Evolutionary conservation across 2,888 invertebrate species (phyloP), one percentile per base, ranked within the genome.

Genomic region (Cosmopolites sordidus): DNA sequence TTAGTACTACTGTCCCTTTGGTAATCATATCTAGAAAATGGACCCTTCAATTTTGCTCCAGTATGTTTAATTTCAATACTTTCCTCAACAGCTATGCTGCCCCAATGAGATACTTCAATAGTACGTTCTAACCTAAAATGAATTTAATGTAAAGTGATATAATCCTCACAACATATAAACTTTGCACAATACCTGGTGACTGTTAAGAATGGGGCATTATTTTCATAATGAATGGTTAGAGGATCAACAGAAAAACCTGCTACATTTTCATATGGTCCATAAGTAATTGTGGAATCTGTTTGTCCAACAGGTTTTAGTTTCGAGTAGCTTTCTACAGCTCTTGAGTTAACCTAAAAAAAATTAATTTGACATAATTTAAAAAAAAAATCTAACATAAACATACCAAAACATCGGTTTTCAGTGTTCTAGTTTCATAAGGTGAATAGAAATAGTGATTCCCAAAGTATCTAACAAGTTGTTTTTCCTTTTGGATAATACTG

Each of bases 51-150:
- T 58, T 83, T 79, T 9, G 99, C 98, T 38, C 99, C 99, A 41
- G 89, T 87, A 69, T 99, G 98, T 15, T 86, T 78, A 60, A 99
- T 79, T 71, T 96, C 92, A 62, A 98, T 83, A 5, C 87, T 84
- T 72, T 99, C 99, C 71, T 98, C 96, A 1, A 99, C 82, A 16
- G 98, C 98, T 65, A 99, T 92, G 69, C 98, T 97, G 6, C 98
- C 98, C 99, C 99, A 99, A 72, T 99, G 98, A 0, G 98, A 99
- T 1, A 99, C 84, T 76, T 99, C 98, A 65, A 99, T 89, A 0
- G 84, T 77, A 43, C 99, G 82, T 64, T 91, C 89, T 40, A 60
- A 43, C 17, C 56, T 58, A 27, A 3, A 38, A n/a, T 16, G n/a
- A n/a, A 27, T 12, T 37, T 37, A 6, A n/a, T 22, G 8, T 22